Evolutionary conservation across 2,797 vertebrate genomes (phyloP).

Genomic region (Rhynchotus rufescens): DNA sequence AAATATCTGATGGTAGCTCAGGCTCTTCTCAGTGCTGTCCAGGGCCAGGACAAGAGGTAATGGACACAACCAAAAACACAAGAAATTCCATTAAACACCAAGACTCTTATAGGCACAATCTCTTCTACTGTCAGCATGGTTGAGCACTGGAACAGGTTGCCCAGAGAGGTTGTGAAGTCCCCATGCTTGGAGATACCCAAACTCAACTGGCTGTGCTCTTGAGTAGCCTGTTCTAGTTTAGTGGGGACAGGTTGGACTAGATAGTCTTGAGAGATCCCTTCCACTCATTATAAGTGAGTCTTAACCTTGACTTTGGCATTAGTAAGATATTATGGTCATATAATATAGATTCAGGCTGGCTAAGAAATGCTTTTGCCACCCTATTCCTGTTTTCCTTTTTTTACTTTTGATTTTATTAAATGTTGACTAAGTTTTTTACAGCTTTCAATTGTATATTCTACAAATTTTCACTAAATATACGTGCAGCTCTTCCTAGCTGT

Average conservation of each 20-base stretch:
- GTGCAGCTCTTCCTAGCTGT: accelerated
- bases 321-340: background rate
- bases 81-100: background rate
- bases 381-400: background rate
- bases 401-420: background rate
- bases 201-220: accelerated
- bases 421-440: background rate
- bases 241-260: background rate
- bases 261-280: background rate
- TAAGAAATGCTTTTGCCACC: background rate
- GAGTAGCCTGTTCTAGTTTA: background rate
- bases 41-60: background rate
- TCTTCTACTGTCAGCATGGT: background rate
- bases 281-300: background rate
- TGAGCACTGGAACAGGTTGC: background rate
- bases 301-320: background rate
- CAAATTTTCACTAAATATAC: background rate
- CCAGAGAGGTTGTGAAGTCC: background rate
- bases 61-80: background rate
- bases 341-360: background rate
- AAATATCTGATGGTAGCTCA: background rate
- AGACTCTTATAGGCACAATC: no score
- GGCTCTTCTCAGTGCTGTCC: background rate
- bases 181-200: background rate
- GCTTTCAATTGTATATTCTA: background rate